Evolutionary conservation across 2,797 vertebrate species (phyloP).

Genomic region (Cyprinella venusta): DNA sequence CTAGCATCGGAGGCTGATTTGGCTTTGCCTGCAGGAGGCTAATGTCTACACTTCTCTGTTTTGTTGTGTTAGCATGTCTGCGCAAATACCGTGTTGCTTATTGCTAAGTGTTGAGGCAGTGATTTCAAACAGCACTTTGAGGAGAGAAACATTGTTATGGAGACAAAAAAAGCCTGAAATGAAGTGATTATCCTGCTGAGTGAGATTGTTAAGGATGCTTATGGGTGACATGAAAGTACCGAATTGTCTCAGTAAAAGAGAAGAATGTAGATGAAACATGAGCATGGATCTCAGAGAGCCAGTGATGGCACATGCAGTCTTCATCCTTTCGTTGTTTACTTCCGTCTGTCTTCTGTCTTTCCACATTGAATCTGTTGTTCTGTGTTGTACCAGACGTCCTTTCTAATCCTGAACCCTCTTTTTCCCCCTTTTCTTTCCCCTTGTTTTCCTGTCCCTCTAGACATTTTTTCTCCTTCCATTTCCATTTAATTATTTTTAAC

Average conservation of each 20-base stretch:
- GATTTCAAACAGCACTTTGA: conserved; percentile 41
- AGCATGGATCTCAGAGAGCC: conserved; percentile 7
- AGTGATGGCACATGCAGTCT: conserved; percentile 10
- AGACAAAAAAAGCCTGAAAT: conserved; percentile 19
- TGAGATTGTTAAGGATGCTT: conserved; percentile 45
- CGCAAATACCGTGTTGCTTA: conserved; percentile 10
- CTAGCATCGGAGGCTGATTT: conserved; percentile 25
- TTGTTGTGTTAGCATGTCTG: conserved; percentile 33
- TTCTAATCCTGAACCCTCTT: not conserved
- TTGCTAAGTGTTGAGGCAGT: conserved; percentile 33
- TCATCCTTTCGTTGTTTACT: not conserved
- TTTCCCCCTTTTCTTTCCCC: not conserved
- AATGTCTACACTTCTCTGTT: conserved; percentile 21
- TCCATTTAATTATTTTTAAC: not conserved
- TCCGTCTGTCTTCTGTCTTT: not conserved
- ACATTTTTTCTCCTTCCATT: not conserved
- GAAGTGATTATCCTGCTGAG: conserved; percentile 49
- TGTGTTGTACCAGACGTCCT: not conserved
- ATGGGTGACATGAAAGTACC: conserved; percentile 10
- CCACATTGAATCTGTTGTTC: not conserved
- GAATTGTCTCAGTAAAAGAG: conserved; percentile 34
- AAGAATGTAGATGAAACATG: conserved; percentile 29
- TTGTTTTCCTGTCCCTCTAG: not conserved
- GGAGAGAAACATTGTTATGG: conserved; percentile 36
- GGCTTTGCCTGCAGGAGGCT: conserved; percentile 38